A percentile compares a stretch with the other conserved stretches of the same genome.
These are phyloP conservation scores for Athalia cordata DNA, from an alignment of 2,888 invertebrate species.

Conservation along the genomic window DNA sequence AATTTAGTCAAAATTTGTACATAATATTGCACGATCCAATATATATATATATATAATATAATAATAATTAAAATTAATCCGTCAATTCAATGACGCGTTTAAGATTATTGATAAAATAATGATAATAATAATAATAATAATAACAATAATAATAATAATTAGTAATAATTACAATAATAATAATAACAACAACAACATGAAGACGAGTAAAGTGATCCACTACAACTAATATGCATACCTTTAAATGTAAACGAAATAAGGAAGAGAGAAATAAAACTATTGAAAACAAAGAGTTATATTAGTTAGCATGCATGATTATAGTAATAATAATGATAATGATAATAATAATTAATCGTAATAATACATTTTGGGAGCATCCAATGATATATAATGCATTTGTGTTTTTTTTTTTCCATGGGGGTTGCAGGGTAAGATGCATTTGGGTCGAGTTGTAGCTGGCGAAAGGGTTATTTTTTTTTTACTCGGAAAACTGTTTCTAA, in stretches of 20 bases:
- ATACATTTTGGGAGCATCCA: slow-evolving; percentile 58
- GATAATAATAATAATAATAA: slow-evolving; percentile 7
- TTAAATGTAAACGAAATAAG: slow-evolving; percentile 54
- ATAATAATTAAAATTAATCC: slow-evolving; percentile 58
- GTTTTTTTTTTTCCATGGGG: too few relatives aligned
- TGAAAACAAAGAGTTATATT: slow-evolving; percentile 54
- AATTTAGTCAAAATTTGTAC: slow-evolving; percentile 67
- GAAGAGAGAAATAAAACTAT: slow-evolving; percentile 50
- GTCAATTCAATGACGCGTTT: neutral
- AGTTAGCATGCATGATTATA: slow-evolving; percentile 58
- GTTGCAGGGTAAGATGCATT: too few relatives aligned
- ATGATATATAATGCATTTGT: too few relatives aligned
- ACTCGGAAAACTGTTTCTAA: too few relatives aligned
- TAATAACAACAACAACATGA: slow-evolving; percentile 36
- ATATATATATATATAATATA: slow-evolving; percentile 61
- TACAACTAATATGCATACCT: slow-evolving; percentile 6
- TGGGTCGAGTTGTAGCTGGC: too few relatives aligned
- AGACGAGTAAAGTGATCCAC: slow-evolving; percentile 37
- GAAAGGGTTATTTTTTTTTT: too few relatives aligned
- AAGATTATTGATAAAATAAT: slow-evolving; percentile 3
- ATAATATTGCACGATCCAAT: slow-evolving; percentile 68
- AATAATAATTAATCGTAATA: slow-evolving; percentile 59
- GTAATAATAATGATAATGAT: slow-evolving; percentile 54
- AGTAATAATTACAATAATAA: slow-evolving; percentile 26
- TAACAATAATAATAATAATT: slow-evolving; percentile 20